These are phyloP conservation scores for Gari tellinella DNA, from an alignment of 2,888 invertebrate genomes.

Conservation along the genomic window DNA sequence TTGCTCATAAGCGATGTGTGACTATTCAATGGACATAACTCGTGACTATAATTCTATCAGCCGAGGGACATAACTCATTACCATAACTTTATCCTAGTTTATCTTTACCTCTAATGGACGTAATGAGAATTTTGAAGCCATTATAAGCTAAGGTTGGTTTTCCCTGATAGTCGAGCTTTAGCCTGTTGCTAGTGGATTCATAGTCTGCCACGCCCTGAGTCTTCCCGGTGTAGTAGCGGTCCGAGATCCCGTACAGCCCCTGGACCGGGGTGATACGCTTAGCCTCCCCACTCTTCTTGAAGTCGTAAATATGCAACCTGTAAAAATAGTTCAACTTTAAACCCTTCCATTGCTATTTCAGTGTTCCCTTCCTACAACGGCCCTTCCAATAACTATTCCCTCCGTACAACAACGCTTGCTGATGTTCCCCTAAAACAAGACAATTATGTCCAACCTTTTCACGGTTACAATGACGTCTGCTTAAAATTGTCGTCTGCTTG, in stretches of 20 bases:
- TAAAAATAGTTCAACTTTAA: too few species aligned
- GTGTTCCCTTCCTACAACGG: too few species aligned
- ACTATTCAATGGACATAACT: too few species aligned
- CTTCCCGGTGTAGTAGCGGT: slow-evolving; percentile 59
- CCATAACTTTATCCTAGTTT: not conserved
- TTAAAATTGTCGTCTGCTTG: too few species aligned
- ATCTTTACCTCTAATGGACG: slow-evolving; percentile 66
- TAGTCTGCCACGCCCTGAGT: slow-evolving; percentile 68
- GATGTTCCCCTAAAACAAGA: too few species aligned
- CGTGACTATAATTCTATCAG: not conserved
- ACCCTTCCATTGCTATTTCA: too few species aligned
- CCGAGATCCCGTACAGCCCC: slow-evolving; percentile 72
- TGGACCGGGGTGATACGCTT: slow-evolving; percentile 62
- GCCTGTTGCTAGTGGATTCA: slow-evolving; percentile 58
- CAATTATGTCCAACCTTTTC: too few species aligned
- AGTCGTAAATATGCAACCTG: slow-evolving; percentile 74
- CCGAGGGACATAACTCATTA: not conserved
- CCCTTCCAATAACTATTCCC: too few species aligned
- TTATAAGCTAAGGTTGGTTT: slow-evolving; percentile 70
- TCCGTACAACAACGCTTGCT: too few species aligned
- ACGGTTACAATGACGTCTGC: too few species aligned
- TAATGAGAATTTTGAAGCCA: slow-evolving; percentile 73
- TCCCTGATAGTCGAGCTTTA: slow-evolving; percentile 73
- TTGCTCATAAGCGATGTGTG: too few species aligned
- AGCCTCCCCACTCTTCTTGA: slow-evolving; percentile 37